Conservation (phyloP, 2,113 vertebrate genomes). For the Thamnaconus septentrionalis region DNA sequence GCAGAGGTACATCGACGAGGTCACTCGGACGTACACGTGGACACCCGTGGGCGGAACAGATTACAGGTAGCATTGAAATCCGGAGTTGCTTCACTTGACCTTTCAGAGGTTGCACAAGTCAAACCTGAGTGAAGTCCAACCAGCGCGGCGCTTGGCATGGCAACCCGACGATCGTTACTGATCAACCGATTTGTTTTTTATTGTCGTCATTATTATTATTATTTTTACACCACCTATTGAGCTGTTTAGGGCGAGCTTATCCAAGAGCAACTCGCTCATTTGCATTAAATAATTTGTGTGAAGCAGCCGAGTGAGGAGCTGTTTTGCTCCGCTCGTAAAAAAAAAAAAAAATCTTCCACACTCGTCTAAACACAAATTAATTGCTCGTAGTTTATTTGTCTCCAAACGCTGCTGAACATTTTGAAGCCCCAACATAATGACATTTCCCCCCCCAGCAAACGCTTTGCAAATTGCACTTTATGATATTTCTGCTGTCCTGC, state of each 20-base stretch:
- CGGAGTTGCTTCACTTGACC: constrained; percentile 9
- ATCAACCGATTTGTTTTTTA: constrained; percentile 10
- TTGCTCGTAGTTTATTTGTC: constrained; percentile 41
- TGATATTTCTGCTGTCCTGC: constrained; percentile 34
- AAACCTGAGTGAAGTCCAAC: constrained; percentile 34
- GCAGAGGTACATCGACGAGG: constrained; percentile 95
- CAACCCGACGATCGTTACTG: constrained; percentile 9
- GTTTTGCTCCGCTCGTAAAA: constrained; percentile 9
- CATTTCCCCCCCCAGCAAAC: constrained; percentile 48
- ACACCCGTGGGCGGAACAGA: constrained; percentile 93
- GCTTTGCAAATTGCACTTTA: constrained; percentile 55
- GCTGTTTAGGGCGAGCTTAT: neutral
- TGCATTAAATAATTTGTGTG: constrained; percentile 21
- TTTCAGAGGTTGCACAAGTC: constrained; percentile 13
- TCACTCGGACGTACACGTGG: constrained; percentile 92
- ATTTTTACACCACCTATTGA: neutral
- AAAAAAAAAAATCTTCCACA: constrained; percentile 2
- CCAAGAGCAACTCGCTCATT: constrained; percentile 11
- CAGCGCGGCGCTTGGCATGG: too few relatives aligned
- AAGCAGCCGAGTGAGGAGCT: constrained; percentile 15
- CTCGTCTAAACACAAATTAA: constrained; percentile 37
- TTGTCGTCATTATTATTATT: neutral
- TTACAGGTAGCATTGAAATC: constrained; percentile 85
- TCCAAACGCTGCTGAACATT: constrained; percentile 47
- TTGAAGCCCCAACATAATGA: constrained; percentile 41